A percentile compares a stretch with the other conserved stretches of the same genome.
phyloP scores from a whole-genome alignment of 1,140 invertebrate genomes.

The Oreohelix idahoensis region DNA sequence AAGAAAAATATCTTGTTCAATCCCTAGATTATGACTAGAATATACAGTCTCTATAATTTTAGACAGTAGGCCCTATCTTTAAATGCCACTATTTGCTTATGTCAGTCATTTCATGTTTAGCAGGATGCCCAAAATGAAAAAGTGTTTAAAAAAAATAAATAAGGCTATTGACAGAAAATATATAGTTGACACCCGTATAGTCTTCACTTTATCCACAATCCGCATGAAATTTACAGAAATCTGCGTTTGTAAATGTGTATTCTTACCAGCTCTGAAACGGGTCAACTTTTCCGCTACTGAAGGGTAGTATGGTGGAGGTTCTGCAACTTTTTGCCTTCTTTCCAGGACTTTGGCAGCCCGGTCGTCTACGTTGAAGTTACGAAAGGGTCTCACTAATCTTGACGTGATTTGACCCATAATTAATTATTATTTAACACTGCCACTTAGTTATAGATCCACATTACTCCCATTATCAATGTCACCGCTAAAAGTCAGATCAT shows the following conservation, averaged over 20 bases:
- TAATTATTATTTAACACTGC: neutral
- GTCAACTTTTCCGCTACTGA: conserved; percentile 11
- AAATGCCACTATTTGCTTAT: no score
- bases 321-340: conserved; percentile 4
- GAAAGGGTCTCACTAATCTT: neutral
- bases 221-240: no score
- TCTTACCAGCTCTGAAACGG: conserved; percentile 17
- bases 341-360: conserved; percentile 13
- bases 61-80: no score
- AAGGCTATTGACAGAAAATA: no score
- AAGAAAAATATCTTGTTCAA: no score
- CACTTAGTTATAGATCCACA: neutral
- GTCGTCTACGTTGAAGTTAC: conserved; percentile 30
- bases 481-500: neutral
- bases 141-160: no score
- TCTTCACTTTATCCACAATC: no score
- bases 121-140: no score
- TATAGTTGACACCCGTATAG: no score
- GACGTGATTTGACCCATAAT: conserved; percentile 18
- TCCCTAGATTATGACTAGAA: no score
- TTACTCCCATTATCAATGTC: neutral
- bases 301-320: neutral
- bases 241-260: neutral
- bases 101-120: no score
- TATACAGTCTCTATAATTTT: no score